Conservation (phyloP, 1,140 invertebrate genomes). For the Brachionus koreanus region DNA sequence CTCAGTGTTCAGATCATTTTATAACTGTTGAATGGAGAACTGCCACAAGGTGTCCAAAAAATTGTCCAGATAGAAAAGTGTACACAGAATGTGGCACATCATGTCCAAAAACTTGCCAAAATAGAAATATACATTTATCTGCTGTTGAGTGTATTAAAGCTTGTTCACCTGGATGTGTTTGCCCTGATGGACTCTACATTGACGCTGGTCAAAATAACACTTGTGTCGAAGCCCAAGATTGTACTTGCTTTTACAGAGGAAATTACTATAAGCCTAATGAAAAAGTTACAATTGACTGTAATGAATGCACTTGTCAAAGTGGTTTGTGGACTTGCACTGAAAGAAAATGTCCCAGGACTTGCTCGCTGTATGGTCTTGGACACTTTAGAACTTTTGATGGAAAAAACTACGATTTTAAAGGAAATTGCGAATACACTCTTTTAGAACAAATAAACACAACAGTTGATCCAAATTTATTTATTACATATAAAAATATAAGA, state of each 20-base stretch:
- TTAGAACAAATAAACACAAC: conserved; percentile 44
- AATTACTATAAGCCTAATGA: conserved; percentile 39
- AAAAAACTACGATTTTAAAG: conserved; percentile 45
- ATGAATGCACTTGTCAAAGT: conserved; percentile 50
- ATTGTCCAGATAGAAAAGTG: conserved; percentile 63
- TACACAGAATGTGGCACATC: conserved; percentile 70
- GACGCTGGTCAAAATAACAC: conserved; percentile 41
- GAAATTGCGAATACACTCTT: conserved; percentile 45
- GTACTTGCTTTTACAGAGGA: conserved; percentile 47
- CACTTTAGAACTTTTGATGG: conserved; percentile 47
- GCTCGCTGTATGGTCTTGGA: conserved; percentile 65
- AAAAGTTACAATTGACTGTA: conserved; percentile 46
- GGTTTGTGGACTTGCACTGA: conserved; percentile 52
- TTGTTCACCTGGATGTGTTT: conserved; percentile 48
- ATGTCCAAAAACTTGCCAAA: conserved; percentile 70
- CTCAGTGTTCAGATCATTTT: conserved; percentile 69
- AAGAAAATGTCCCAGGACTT: conserved; percentile 54
- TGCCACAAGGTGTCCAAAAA: conserved; percentile 72
- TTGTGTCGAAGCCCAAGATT: conserved; percentile 46
- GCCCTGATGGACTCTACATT: conserved; percentile 42
- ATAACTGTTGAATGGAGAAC: conserved; percentile 69
- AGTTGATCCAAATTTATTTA: background rate
- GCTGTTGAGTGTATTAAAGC: conserved; percentile 45
- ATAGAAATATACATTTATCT: background rate
- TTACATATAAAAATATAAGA: background rate